Base-by-base conservation (phyloP, 2,797 vertebrate genomes). In the Sphaeramia orbicularis region DNA sequence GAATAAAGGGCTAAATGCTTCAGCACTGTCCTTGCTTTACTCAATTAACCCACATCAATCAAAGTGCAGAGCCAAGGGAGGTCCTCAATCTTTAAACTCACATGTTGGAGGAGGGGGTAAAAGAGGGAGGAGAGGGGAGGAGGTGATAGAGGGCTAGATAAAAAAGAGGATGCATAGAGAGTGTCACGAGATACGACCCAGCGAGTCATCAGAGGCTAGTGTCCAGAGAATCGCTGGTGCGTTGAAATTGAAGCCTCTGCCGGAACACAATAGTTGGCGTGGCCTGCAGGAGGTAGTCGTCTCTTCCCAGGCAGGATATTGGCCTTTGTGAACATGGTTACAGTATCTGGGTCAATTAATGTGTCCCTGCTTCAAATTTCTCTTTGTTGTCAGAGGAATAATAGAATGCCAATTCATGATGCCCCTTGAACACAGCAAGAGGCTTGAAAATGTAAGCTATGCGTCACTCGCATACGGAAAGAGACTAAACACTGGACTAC, bases 321-420 rank as follows among this genome's bases (percentile, higher is more conserved):
- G 87, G 88, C 73, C 88, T 91, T 91, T 89, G 89, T 91, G 85
- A 89, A 89, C 79, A 81, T 52, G 57, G 83, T 77, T 85, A 88
- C 81, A 89, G 78, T 90, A 90, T 91, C 79, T 91, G 89, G 88
- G 89, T 92, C 88, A 92, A 90, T 93, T 91, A 92, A 86, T 67
- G 55, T 82, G 69, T 75, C 84, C 70, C 74, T 76, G 88, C 83
- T 70, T 90, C 87, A 87, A 81, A 86, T 86, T 74, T 86, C 78
- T 63, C 81, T 86, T 86, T 86, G 85, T 91, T 86, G 82, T 85
- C 79, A 43, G 48, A 63, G 61, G 65, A 83, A 90, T 81, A 85
- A 90, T 74, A 54, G 61, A 8, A 57, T 44, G 81, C 45, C 64
- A 78, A 87, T 86, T 83, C 75, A 62, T 71, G 71, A 52, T 35